A percentile compares a stretch with the other conserved stretches of the same genome.
phyloP scores from a whole-genome alignment of 2,888 invertebrate species.

The Caenorhabditis sp. region DNA sequence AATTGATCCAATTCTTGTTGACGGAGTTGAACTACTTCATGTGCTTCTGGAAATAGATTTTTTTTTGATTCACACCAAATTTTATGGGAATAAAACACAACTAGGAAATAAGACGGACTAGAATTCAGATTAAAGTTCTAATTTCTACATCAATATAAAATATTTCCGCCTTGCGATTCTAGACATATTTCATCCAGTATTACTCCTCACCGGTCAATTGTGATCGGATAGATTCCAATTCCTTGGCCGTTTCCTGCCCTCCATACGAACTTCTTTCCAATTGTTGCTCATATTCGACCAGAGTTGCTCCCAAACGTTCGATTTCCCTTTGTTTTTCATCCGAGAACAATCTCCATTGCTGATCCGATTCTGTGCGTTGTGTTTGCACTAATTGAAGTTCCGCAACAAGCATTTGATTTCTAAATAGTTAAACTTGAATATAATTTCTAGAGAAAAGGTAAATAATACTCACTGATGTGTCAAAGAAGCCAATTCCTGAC shows the following conservation, averaged over 20 bases:
- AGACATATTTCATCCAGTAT: too few species aligned
- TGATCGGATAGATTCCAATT: slow-evolving; percentile 12
- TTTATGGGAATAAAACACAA: too few species aligned
- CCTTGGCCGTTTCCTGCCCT: slow-evolving; percentile 16
- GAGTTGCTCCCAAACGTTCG: slow-evolving; percentile 1
- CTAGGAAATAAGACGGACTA: too few species aligned
- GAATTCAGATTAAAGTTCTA: too few species aligned
- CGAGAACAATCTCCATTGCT: slow-evolving; percentile 11
- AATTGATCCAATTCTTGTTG: slow-evolving; percentile 20
- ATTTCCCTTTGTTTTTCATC: slow-evolving; percentile 23
- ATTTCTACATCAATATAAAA: too few species aligned
- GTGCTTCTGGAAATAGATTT: neutral
- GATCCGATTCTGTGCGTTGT: slow-evolving; percentile 11
- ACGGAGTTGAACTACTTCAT: slow-evolving; percentile 4
- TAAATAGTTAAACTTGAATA: too few species aligned
- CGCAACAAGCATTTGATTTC: slow-evolving; percentile 8
- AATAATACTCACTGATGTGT: slow-evolving; percentile 23
- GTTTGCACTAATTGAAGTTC: slow-evolving; percentile 14
- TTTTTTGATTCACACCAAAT: too few species aligned
- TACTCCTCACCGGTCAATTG: slow-evolving; percentile 16
- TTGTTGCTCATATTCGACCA: slow-evolving; percentile 10
- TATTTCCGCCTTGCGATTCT: too few species aligned
- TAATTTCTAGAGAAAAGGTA: too few species aligned
- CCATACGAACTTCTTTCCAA: slow-evolving; percentile 9
- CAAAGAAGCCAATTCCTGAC: slow-evolving; percentile 21